These are phyloP conservation scores for Aplysia californica DNA, from an alignment of 1,140 invertebrate genomes.

Conservation along the genomic window DNA sequence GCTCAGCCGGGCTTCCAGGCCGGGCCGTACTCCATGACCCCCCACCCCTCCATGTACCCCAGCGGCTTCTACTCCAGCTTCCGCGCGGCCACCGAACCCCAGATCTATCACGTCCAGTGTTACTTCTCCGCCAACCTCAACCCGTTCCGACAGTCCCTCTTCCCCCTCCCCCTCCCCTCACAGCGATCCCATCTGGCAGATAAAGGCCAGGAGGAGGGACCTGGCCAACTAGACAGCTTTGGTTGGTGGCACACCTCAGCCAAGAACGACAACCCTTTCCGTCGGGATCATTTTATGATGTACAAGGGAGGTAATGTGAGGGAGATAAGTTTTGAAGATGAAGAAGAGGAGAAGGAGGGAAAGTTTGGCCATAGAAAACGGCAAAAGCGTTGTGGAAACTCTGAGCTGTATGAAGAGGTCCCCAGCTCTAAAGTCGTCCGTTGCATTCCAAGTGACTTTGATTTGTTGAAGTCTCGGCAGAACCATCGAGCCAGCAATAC, in stretches of 20 bases:
- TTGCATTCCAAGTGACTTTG: too few relatives aligned
- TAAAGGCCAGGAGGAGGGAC: conserved; percentile 72
- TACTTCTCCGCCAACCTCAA: conserved; percentile 3
- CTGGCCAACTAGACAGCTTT: conserved; percentile 68
- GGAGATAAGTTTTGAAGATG: not conserved
- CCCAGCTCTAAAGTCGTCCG: too few relatives aligned
- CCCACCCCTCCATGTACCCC: conserved; percentile 36
- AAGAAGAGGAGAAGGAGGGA: too few relatives aligned
- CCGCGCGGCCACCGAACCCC: conserved; percentile 33
- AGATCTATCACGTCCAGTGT: conserved; percentile 36
- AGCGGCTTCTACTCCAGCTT: conserved; percentile 35
- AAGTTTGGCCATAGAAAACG: too few relatives aligned
- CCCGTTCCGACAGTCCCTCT: conserved; percentile 17
- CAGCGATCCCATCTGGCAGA: conserved; percentile 74
- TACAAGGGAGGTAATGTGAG: conserved; percentile 54
- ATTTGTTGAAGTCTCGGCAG: too few relatives aligned
- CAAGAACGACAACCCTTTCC: conserved; percentile 70
- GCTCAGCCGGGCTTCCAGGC: conserved; percentile 18
- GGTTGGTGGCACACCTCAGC: conserved; percentile 69
- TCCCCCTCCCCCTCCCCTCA: conserved; percentile 70
- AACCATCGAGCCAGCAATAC: too few relatives aligned
- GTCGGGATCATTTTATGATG: conserved; percentile 72
- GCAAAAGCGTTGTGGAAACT: too few relatives aligned
- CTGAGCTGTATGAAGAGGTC: too few relatives aligned
- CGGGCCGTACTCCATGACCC: conserved; percentile 25